A percentile compares a stretch with the other conserved stretches of the same genome.
Evolutionary conservation across 2,888 invertebrate species (phyloP).

Genomic region (Philonicus albiceps): DNA sequence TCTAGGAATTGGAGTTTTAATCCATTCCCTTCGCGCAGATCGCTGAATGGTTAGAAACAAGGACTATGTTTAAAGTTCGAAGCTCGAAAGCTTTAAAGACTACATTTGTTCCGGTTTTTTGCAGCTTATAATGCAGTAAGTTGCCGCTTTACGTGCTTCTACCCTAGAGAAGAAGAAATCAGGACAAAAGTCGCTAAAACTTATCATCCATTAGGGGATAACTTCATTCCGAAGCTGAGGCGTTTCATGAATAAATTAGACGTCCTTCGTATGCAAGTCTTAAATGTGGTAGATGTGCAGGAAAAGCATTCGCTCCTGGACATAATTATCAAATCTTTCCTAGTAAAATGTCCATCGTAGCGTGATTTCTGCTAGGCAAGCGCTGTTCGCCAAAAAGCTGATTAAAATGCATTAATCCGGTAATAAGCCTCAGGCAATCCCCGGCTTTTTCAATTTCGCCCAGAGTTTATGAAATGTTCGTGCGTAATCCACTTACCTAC

Average conservation of each 20-base stretch:
- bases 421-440: background rate
- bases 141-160: background rate
- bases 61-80: background rate
- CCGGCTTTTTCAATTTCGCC: background rate
- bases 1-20: background rate
- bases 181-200: background rate
- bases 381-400: background rate
- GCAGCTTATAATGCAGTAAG: background rate
- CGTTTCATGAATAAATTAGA: background rate
- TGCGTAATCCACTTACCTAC: constrained; percentile 73
- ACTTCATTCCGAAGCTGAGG: background rate
- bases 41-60: background rate
- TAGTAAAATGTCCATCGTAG: background rate
- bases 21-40: background rate
- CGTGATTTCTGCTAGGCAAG: background rate
- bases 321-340: background rate
- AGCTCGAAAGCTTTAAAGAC: background rate
- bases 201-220: background rate
- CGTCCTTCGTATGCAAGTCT: background rate
- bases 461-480: background rate
- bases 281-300: background rate
- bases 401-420: background rate
- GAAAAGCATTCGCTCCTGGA: background rate
- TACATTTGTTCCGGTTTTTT: background rate
- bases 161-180: background rate